phyloP scores from a whole-genome alignment of 2,797 vertebrate species.

The Sebastes jordani region DNA sequence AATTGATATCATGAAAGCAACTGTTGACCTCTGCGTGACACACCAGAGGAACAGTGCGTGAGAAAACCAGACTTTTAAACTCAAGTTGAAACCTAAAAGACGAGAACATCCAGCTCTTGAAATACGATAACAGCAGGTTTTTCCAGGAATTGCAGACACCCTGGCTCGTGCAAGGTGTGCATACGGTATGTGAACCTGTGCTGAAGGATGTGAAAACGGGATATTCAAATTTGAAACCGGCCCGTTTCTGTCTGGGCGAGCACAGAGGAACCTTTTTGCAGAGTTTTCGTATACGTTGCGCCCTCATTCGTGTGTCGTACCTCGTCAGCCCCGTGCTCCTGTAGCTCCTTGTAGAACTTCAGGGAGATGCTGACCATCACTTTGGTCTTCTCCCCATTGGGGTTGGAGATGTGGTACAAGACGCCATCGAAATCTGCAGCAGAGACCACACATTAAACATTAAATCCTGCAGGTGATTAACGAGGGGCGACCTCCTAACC shows the following conservation, averaged over 20 bases:
- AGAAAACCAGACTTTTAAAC: not conserved
- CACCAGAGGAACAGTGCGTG: no score
- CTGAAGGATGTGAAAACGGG: not conserved
- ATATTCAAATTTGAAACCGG: not conserved
- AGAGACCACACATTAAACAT: not conserved
- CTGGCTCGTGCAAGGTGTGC: not conserved
- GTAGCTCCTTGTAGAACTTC: constrained; percentile 99
- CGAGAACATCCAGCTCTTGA: not conserved
- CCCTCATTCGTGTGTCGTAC: constrained; percentile 64
- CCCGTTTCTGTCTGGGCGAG: not conserved
- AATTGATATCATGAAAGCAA: not conserved
- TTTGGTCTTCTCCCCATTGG: constrained; percentile 97
- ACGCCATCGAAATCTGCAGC: constrained; percentile 96
- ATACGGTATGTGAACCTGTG: not conserved
- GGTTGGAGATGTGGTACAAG: constrained; percentile 99
- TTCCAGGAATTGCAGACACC: not conserved
- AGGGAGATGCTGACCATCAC: constrained; percentile 99
- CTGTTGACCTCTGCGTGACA: not conserved
- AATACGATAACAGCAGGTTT: not conserved
- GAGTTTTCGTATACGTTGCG: not conserved
- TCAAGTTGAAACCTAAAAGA: not conserved
- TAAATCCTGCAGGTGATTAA: not conserved
- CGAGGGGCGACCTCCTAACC: not conserved
- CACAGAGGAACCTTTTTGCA: not conserved
- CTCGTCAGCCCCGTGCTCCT: constrained; percentile 97